phyloP scores from a whole-genome alignment of 1,140 invertebrate genomes.

The Daktulosphaira vitifoliae region DNA sequence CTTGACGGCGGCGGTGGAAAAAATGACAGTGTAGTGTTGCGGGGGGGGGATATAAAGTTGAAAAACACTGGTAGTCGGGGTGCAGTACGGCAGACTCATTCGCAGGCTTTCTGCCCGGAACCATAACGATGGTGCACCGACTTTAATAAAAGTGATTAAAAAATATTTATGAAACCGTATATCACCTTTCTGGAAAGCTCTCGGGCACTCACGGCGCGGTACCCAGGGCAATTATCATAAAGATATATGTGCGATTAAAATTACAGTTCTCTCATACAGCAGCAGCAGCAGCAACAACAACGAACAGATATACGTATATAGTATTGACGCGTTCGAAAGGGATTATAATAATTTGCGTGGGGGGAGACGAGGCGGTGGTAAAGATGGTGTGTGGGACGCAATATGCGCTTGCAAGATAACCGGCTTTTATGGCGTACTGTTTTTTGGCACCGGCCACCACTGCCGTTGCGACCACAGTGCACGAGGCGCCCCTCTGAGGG shows the following conservation, averaged over 20 bases:
- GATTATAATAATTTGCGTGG: not conserved
- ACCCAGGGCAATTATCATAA: slow-evolving; percentile 26
- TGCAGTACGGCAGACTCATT: not conserved
- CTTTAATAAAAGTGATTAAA: slow-evolving; percentile 32
- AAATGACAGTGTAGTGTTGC: not conserved
- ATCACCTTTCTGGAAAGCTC: slow-evolving; percentile 32
- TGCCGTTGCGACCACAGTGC: slow-evolving; percentile 5
- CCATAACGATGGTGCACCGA: slow-evolving; percentile 23
- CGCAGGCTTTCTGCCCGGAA: not conserved
- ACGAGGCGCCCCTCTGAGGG: not conserved
- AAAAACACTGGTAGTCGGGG: not conserved
- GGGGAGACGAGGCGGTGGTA: not conserved
- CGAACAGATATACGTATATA: not conserved
- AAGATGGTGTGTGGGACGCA: not conserved
- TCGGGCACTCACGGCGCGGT: not conserved
- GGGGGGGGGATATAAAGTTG: not conserved
- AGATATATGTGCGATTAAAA: slow-evolving; percentile 29
- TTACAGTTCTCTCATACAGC: not conserved
- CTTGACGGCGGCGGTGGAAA: not conserved
- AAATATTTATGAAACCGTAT: slow-evolving; percentile 33
- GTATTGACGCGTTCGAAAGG: slow-evolving; percentile 16
- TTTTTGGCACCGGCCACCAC: slow-evolving; percentile 31
- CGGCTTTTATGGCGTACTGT: slow-evolving; percentile 24
- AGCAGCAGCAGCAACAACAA: not conserved
- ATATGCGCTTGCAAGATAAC: slow-evolving; percentile 31